Base-by-base conservation (phyloP, 2,797 vertebrate genomes). In the Diplodus puntazzo region DNA sequence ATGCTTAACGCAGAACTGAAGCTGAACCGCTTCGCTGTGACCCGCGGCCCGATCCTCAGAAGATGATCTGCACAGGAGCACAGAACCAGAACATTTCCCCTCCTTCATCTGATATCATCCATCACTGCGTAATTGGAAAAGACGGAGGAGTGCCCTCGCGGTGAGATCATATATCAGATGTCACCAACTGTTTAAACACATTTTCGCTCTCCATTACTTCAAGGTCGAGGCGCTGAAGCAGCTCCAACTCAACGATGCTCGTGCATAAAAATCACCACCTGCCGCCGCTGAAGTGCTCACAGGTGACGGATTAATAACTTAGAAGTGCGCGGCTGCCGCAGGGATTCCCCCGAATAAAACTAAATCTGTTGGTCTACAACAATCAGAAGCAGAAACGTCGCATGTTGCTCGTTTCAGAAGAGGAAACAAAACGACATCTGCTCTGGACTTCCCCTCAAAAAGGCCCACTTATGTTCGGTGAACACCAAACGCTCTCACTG, bases 381-480 rank as follows among this genome's bases (percentile, higher is more conserved):
- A 54, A 55, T 39, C 0, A 23, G 23, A 18, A 18, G 60, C 77
- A 86, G 66, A 71, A 82, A 42, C 30, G 6, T 45, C 18, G 54
- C 13, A 4, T 30, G 25, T 14, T 77, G 61, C 54, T 71, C 62
- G 58, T 0, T 25, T 71, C 76, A 77, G 62, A 0, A 87, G 60
- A 88, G 89, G 92, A 94, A 93, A 67, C n/a, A 68, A 92, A 92
- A 88, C 92, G 87, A 86, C 90, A 93, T 92, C 88, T 92, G 91
- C 64, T 87, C 27, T 73, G 67, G 74, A 92, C 91, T 93, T 92
- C 87, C 91, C 83, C 79, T 82, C 53, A 55, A 70, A 70, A 80
- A 75, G 52, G 17, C 8, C 70, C 76, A 77, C 80, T 88, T 82
- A 55, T 81, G 73, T 55, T 75, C 34, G 57, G 23, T 43, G 62